A percentile compares a stretch with the other conserved stretches of the same genome.
These are phyloP conservation scores for Osmerus mordax DNA, from an alignment of 2,113 vertebrate genomes.

Conservation along the genomic window DNA sequence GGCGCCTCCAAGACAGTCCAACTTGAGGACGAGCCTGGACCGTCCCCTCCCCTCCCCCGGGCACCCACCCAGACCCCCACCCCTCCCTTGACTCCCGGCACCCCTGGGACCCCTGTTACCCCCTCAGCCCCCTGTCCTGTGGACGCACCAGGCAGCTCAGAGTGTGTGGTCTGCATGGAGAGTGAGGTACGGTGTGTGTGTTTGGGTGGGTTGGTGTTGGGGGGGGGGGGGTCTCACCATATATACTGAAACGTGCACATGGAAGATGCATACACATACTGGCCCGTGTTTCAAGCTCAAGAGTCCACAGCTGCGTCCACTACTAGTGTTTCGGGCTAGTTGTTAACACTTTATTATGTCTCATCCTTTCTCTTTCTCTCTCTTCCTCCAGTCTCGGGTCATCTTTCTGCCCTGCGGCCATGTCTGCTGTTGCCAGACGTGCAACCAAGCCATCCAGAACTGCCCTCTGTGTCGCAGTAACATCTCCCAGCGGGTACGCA, in stretches of 20 bases:
- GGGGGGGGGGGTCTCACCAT: too few species aligned
- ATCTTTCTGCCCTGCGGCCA: conserved; percentile 93
- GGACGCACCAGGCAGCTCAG: conserved; percentile 66
- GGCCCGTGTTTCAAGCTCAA: not conserved
- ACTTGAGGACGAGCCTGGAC: not conserved
- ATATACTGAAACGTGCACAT: too few species aligned
- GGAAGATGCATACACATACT: too few species aligned
- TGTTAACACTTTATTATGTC: not conserved
- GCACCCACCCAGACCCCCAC: conserved; percentile 9
- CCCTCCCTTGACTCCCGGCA: conserved; percentile 37
- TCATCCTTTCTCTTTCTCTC: not conserved
- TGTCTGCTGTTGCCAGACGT: conserved; percentile 88
- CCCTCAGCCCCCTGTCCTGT: conserved; percentile 63
- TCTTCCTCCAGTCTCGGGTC: conserved; percentile 77
- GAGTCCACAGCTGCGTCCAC: too few species aligned
- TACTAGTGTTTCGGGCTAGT: too few species aligned
- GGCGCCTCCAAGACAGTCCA: conserved; percentile 57
- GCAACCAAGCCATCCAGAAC: conserved; percentile 74
- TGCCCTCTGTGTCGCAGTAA: conserved; percentile 87
- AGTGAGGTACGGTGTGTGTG: conserved; percentile 72
- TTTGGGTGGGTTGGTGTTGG: too few species aligned
- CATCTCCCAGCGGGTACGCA: conserved; percentile 79
- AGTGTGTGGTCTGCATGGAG: conserved; percentile 95
- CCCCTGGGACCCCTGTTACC: conserved; percentile 60
- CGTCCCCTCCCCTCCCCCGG: conserved; percentile 23